A percentile compares a stretch with the other conserved stretches of the same genome.
These are phyloP conservation scores for Fissipunctia ypsillon DNA, from an alignment of 2,888 invertebrate species.

Conservation along the genomic window DNA sequence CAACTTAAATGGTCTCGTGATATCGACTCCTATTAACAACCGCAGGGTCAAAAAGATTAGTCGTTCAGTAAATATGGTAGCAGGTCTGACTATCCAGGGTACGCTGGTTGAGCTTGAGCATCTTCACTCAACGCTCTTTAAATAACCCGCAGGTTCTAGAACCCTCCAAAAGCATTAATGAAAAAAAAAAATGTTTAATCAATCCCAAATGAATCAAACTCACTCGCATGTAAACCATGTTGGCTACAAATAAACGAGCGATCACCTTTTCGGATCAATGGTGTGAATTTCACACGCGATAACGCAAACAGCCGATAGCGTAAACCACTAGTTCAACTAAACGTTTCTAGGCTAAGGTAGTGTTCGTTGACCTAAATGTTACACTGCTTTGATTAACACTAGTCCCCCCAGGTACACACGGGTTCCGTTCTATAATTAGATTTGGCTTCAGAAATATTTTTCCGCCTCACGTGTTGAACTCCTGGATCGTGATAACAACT, in stretches of 20 bases:
- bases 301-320: constrained; percentile 42
- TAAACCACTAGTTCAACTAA: constrained; percentile 45
- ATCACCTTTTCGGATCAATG: constrained; percentile 41
- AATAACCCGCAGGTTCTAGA: background rate
- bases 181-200: background rate
- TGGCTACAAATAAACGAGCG: constrained; percentile 14
- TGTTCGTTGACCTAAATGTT: constrained; percentile 60
- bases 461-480: background rate
- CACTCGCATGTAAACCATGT: constrained; percentile 7
- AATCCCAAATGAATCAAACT: background rate
- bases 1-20: background rate
- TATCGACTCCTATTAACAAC: background rate
- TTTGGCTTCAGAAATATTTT: background rate
- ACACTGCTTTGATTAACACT: constrained; percentile 49
- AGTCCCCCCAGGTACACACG: constrained; percentile 1
- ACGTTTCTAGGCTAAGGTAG: constrained; percentile 76
- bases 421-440: constrained; percentile 19
- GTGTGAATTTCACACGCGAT: constrained; percentile 44
- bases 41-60: background rate
- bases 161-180: background rate
- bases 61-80: background rate
- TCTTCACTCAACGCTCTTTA: background rate
- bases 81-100: background rate
- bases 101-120: background rate
- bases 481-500: background rate